Conservation (phyloP, 2,113 vertebrate species). For the Alces alces region DNA sequence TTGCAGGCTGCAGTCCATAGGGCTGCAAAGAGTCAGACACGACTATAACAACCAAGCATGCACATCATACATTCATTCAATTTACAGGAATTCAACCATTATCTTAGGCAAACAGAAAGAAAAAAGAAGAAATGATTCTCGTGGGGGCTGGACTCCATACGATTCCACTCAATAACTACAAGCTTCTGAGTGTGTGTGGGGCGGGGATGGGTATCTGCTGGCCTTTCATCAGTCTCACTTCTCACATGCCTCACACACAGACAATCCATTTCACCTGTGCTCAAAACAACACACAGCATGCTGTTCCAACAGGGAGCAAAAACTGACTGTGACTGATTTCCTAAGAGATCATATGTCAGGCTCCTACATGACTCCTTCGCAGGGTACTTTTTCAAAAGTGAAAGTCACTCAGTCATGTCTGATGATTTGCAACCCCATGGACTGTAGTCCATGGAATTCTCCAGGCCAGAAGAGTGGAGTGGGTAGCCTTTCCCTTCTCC, state of each 20-base stretch:
- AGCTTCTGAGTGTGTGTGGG: neutral
- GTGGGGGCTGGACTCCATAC: neutral
- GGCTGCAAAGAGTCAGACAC: neutral
- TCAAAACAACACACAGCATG: neutral
- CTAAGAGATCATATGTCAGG: neutral
- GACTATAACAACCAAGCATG: neutral
- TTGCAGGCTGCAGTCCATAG: neutral
- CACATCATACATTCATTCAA: neutral
- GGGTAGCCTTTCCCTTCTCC: neutral
- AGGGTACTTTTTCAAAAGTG: neutral
- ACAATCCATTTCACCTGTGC: neutral
- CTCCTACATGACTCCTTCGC: neutral
- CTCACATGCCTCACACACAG: neutral
- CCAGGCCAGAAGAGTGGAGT: neutral
- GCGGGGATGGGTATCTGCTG: neutral
- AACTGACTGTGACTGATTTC: neutral
- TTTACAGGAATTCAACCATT: slow-evolving; percentile 8
- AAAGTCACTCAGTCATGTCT: neutral
- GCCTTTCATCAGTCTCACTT: neutral
- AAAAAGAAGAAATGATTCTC: neutral
- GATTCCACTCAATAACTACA: neutral
- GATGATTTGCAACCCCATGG: neutral
- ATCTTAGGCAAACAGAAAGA: neutral
- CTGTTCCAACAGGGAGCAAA: neutral
- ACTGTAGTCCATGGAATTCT: neutral